Evolutionary conservation across 2,888 invertebrate species (phyloP).

Genomic region (Heliconius charithonia): DNA sequence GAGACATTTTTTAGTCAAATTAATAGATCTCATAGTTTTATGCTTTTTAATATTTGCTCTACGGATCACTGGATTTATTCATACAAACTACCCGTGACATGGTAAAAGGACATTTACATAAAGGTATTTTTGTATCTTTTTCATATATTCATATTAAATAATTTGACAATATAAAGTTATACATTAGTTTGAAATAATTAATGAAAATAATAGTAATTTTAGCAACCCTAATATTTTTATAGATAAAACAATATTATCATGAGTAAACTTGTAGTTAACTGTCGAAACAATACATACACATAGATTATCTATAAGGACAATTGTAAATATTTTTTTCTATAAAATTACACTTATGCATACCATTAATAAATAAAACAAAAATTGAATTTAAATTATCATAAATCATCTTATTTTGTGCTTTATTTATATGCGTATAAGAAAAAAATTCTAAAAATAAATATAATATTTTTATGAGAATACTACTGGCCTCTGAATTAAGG

Average conservation of each 20-base stretch:
- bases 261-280: constrained; percentile 5
- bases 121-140: no score
- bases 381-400: neutral
- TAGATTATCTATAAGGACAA: neutral
- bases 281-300: neutral
- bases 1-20: no score
- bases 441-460: neutral
- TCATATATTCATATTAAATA: neutral
- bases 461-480: neutral
- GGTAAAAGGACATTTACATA: no score
- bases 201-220: neutral
- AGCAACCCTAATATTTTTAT: constrained; percentile 5
- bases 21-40: no score
- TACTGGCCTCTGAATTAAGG: neutral
- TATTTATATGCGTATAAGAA: neutral
- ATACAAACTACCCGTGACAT: no score
- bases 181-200: neutral
- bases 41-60: no score
- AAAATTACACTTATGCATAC: neutral
- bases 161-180: neutral
- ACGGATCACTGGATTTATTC: no score
- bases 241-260: constrained; percentile 17
- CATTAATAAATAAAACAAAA: neutral
- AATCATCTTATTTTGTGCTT: neutral
- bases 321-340: neutral